Base-by-base conservation (phyloP, 2,888 invertebrate species). In the Eledone cirrhosa region DNA sequence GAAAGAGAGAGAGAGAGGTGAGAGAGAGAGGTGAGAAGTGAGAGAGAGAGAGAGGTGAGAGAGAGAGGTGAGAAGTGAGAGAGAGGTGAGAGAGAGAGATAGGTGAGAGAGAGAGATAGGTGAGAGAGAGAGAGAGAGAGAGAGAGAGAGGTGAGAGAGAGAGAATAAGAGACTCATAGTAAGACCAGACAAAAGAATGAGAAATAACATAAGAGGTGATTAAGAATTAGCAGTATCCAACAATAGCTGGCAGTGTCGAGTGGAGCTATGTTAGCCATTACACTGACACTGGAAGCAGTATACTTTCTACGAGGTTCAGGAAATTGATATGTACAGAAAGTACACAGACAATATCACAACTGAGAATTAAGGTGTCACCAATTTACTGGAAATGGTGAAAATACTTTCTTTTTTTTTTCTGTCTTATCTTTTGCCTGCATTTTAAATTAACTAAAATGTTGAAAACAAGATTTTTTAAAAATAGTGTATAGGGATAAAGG, bases 271-370 rank as follows among this genome's bases (percentile, higher is more conserved):
- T 41, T 41, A 41, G 41, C 41, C 41, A 41, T 41, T 41, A 41
- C 41, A 41, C 41, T 41, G 2, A 41, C 2, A 41, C 41, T 41
- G 41, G 41, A 41, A 41, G 41, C 41, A 41, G 41, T 41, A 41
- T 41, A 5, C 41, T 41, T 41, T 41, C 41, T 41, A 41, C 41
- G 41, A 41, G 41, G 41, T 41, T 41, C 41, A 41, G 41, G 41
- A 41, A 41, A 48, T 76, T 76, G 76, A 76, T 76, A 76, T 76
- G 76, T 76, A 76, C 48, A 48, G 76, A 76, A 41, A 47, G 76
- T 76, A 76, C 76, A 76, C 48, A 48, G 76, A 76, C 76, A 76
- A 76, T 76, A 76, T 48, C 48, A 76, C 76, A 48, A 76, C 47
- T 76, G 48, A 48, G 76, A 48, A 48, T 13, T 41, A 72, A 48